Percentiles rank a stretch among this genome's conserved stretches.
Evolutionary conservation across 37 sponge, comb jelly and placozoan genomes (phyloP).

Genomic region (Hexactinellida sp.): DNA sequence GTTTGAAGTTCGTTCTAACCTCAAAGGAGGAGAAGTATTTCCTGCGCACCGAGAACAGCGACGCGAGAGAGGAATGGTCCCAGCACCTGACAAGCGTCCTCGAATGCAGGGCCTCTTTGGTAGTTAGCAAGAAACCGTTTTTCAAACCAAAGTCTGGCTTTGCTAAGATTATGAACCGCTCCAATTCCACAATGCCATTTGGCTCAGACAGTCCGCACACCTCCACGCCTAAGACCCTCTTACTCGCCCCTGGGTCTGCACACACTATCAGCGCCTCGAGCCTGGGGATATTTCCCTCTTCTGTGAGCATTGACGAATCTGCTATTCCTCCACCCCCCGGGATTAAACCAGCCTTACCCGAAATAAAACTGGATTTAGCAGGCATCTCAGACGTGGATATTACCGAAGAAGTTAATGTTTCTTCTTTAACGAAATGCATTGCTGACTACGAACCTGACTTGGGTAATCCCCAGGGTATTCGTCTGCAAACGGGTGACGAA

Average conservation of each 20-base stretch:
- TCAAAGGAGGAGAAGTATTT: neutral
- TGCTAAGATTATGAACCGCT: neutral
- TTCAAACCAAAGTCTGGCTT: slow-evolving; percentile 7
- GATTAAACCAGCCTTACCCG: neutral
- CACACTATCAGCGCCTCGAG: neutral
- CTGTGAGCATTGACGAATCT: neutral
- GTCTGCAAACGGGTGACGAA: neutral
- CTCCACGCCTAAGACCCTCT: neutral
- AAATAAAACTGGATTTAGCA: neutral
- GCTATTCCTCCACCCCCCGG: neutral
- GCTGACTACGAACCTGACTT: neutral
- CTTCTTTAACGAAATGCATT: neutral
- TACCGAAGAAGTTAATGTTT: neutral
- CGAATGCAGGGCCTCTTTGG: neutral
- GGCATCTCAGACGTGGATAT: neutral
- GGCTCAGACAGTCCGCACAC: neutral
- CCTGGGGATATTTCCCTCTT: neutral
- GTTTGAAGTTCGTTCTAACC: neutral
- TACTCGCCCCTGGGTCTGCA: neutral
- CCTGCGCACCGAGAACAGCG: neutral
- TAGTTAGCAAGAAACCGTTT: neutral
- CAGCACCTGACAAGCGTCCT: neutral
- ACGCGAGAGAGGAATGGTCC: neutral
- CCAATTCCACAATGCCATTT: neutral
- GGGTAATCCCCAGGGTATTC: neutral